Conservation (phyloP, 2,888 invertebrate genomes). For the Leptopterna dolabrata region DNA sequence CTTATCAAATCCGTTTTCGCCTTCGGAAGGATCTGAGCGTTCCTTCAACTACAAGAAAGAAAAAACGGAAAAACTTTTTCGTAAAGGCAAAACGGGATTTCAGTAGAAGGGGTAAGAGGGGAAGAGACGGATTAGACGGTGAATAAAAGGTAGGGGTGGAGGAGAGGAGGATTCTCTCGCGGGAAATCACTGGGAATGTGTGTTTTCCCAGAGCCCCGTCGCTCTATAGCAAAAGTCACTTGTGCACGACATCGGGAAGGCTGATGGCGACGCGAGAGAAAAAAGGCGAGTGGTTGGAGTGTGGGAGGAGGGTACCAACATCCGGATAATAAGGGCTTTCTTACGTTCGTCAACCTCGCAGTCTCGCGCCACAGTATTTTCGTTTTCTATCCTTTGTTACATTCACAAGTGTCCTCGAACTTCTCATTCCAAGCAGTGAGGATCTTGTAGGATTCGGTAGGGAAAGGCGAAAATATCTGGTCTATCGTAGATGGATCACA, state of each 20-base stretch:
- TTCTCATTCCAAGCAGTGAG: too few relatives aligned
- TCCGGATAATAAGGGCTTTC: neutral
- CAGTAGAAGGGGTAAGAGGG: too few relatives aligned
- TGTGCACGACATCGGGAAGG: neutral
- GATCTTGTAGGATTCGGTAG: too few relatives aligned
- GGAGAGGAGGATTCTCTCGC: neutral
- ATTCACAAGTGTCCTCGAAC: too few relatives aligned
- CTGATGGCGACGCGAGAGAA: neutral
- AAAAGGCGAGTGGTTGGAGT: neutral
- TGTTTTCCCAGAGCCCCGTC: neutral
- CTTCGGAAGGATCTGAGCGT: too few relatives aligned
- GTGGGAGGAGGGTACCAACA: neutral
- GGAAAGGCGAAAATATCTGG: too few relatives aligned
- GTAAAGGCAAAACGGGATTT: neutral
- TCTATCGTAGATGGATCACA: too few relatives aligned
- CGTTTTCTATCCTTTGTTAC: too few relatives aligned
- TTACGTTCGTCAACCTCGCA: neutral
- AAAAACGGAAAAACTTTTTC: neutral
- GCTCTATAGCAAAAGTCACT: slow-evolving; percentile 3
- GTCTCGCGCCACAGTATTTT: too few relatives aligned
- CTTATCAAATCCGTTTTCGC: neutral
- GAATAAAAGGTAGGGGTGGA: neutral
- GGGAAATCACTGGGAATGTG: slow-evolving; percentile 22
- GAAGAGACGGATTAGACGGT: neutral
- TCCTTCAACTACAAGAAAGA: neutral